Evolutionary conservation across 2,888 invertebrate species (phyloP), one percentile per base, ranked within the genome.

Genomic region (Agriopis marginaria): DNA sequence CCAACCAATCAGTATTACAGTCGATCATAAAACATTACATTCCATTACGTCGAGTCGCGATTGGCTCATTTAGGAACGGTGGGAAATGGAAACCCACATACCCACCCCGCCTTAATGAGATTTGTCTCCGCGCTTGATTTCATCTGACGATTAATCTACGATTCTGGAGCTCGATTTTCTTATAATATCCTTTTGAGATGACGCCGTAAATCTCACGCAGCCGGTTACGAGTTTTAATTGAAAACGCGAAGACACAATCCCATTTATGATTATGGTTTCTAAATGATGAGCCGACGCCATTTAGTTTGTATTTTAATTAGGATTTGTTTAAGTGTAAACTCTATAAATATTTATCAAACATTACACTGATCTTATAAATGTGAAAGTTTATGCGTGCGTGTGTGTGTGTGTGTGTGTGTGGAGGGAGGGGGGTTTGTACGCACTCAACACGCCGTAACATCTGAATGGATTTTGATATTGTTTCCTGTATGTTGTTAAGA

Each of bases 51-150:
- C 45, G 42, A 50, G n/a, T 40, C 56, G 51, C 60, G 56, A 65
- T 86, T 85, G 87, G 86, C 86, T 86, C 86, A 89, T 89, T 89
- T 82, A 81, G 80, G 81, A 86, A 84, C 75, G 80, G 85, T 80
- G 81, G 81, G 82, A 82, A 56, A 82, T 79, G 81, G 83, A 81
- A 62, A 63, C 80, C 80, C 79, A 81, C 81, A 80, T 77, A 69
- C 39, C 82, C 77, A 82, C 82, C 84, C 83, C 76, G 81, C 73
- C 77, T 83, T 89, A 90, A 90, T 89, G 88, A 89, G 87, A 89
- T 72, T 86, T 88, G 86, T 84, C 84, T 87, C 82, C 85, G 81
- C 80, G 86, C 83, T 85, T 86, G 86, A 86, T 89, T 88, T 80
- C 83, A 76, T 79, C 73, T 74, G 75, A 75, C 81, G 86, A 87